Percentiles rank a stretch among this genome's conserved stretches.
phyloP scores from a whole-genome alignment of 2,888 invertebrate genomes.

The Trichacis sp. region DNA sequence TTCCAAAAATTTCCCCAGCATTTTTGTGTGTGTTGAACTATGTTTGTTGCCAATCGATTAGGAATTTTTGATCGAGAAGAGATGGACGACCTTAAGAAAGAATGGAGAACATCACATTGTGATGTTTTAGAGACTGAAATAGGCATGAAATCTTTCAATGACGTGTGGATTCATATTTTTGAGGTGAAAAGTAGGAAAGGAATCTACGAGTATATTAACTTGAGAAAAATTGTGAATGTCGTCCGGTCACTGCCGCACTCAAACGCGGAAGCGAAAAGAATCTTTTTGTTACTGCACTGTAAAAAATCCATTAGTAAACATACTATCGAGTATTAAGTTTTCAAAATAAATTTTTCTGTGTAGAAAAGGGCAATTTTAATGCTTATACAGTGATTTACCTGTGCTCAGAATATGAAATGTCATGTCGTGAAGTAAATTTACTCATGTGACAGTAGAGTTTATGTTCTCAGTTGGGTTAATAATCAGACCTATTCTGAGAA shows the following conservation, averaged over 20 bases:
- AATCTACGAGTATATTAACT: background rate
- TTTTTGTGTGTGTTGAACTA: background rate
- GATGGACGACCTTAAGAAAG: background rate
- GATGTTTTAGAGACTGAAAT: background rate
- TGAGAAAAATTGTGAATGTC: background rate
- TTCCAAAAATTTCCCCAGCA: too few species aligned
- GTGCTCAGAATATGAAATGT: too few species aligned
- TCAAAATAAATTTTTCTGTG: too few species aligned
- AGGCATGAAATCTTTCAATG: background rate
- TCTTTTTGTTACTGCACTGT: constrained; percentile 1
- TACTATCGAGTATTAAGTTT: too few species aligned
- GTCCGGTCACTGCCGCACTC: background rate
- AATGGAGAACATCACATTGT: background rate
- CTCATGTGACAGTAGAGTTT: too few species aligned
- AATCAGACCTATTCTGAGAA: too few species aligned
- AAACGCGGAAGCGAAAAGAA: too few species aligned
- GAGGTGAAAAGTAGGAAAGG: background rate
- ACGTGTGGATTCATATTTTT: constrained; percentile 4
- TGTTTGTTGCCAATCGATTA: background rate
- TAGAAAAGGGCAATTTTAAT: too few species aligned
- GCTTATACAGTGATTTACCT: too few species aligned
- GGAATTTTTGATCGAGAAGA: background rate
- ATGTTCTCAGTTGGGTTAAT: too few species aligned
- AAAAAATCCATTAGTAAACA: too few species aligned
- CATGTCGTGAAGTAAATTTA: too few species aligned